A percentile compares a stretch with the other conserved stretches of the same genome.
phyloP scores from a whole-genome alignment of 2,113 vertebrate species.

The Rallus limicola region DNA sequence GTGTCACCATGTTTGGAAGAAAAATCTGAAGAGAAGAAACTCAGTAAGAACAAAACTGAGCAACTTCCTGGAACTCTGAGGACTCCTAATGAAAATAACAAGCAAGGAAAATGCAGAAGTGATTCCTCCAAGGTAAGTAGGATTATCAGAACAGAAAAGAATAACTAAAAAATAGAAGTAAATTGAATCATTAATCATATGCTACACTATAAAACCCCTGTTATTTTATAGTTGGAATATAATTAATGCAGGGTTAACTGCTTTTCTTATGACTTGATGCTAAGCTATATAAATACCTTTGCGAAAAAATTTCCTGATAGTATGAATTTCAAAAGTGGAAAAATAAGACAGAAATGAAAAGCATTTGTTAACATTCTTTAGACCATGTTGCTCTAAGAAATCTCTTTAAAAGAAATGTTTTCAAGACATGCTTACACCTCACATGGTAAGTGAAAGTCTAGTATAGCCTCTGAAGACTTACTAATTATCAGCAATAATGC shows the following conservation, averaged over 20 bases:
- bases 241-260: background rate
- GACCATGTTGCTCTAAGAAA: background rate
- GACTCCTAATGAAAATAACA: constrained; percentile 2
- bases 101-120: background rate
- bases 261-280: background rate
- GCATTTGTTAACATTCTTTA: background rate
- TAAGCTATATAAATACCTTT: background rate
- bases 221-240: background rate
- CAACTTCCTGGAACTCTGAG: constrained; percentile 20
- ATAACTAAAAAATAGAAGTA: background rate
- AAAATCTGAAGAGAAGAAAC: constrained; percentile 60
- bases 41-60: background rate
- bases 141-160: background rate
- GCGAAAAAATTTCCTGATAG: background rate
- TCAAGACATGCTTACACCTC: background rate
- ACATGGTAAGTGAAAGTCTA: rapidly evolving
- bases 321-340: background rate
- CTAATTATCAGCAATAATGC: background rate
- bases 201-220: background rate
- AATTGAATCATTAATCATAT: background rate
- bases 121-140: constrained; percentile 53
- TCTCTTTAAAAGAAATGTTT: background rate
- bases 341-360: background rate
- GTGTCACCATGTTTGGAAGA: constrained; percentile 52
- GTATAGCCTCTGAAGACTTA: background rate